Evolutionary conservation across 2,888 invertebrate species (phyloP).

Genomic region (Plagodis dolabraria): DNA sequence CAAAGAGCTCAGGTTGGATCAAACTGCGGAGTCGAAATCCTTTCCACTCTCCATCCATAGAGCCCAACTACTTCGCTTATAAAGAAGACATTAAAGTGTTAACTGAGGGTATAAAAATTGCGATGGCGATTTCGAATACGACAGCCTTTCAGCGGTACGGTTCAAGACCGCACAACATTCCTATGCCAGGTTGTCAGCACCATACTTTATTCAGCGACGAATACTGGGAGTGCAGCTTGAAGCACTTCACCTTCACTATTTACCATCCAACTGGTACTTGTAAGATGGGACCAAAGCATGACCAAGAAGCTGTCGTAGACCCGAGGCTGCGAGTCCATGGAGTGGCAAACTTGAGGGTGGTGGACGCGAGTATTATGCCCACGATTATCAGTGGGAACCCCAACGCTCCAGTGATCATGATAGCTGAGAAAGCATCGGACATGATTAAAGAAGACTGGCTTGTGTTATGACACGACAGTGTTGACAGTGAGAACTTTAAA

Average conservation of each 20-base stretch:
- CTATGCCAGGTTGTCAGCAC: constrained; percentile 92
- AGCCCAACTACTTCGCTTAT: constrained; percentile 96
- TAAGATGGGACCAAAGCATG: constrained; percentile 93
- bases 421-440: constrained; percentile 95
- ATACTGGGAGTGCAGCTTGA: constrained; percentile 94
- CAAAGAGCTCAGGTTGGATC: constrained; percentile 95
- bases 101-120: constrained; percentile 93
- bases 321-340: constrained; percentile 91
- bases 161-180: constrained; percentile 90
- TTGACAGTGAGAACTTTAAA: constrained; percentile 40
- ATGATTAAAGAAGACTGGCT: constrained; percentile 95
- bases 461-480: constrained; percentile 80
- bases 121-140: constrained; percentile 91
- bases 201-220: constrained; percentile 90
- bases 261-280: constrained; percentile 94
- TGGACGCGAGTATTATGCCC: constrained; percentile 95
- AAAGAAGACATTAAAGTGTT: constrained; percentile 91
- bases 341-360: constrained; percentile 90
- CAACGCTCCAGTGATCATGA: constrained; percentile 95
- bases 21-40: constrained; percentile 92
- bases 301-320: constrained; percentile 92
- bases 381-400: constrained; percentile 95
- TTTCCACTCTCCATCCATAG: constrained; percentile 92
- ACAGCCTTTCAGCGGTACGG: constrained; percentile 92
- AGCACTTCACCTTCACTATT: constrained; percentile 92